phyloP scores from a whole-genome alignment of 2,797 vertebrate species.

The Acrossocheilus fasciatus region DNA sequence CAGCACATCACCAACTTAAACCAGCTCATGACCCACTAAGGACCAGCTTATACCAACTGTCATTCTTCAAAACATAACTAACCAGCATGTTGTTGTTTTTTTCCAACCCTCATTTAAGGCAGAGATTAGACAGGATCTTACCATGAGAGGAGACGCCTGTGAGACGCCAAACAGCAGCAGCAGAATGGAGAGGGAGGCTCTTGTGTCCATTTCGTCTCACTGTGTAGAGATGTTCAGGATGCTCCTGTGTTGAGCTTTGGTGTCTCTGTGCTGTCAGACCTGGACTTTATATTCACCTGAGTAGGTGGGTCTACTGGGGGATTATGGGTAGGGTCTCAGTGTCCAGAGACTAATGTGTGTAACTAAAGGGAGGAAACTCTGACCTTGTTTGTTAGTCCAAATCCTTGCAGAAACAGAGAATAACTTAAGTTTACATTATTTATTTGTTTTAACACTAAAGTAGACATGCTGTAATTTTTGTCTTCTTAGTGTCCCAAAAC shows the following conservation, averaged over 20 bases:
- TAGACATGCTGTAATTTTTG: no score
- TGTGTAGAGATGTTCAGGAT: conserved; percentile 42
- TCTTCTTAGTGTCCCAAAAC: no score
- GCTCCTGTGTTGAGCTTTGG: neutral
- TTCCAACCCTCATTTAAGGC: neutral
- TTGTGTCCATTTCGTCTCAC: conserved; percentile 53
- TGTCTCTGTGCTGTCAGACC: conserved; percentile 30
- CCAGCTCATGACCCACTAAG: no score
- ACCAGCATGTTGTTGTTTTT: no score
- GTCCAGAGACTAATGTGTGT: conserved; percentile 22
- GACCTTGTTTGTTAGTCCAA: neutral
- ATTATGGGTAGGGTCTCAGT: neutral
- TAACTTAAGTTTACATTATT: no score
- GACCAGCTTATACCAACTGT: no score
- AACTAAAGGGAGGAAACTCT: conserved; percentile 27
- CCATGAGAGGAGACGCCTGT: conserved; percentile 36
- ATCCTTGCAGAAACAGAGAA: no score
- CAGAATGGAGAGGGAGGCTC: conserved; percentile 48
- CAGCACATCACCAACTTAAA: no score
- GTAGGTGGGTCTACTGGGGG: neutral
- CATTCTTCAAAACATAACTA: no score
- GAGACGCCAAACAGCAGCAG: conserved; percentile 48
- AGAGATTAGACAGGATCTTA: neutral
- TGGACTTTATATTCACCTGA: conserved; percentile 51
- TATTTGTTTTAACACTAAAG: no score